These are phyloP conservation scores for Ophion slaviceki DNA, from an alignment of 2,888 invertebrate species.

Conservation along the genomic window DNA sequence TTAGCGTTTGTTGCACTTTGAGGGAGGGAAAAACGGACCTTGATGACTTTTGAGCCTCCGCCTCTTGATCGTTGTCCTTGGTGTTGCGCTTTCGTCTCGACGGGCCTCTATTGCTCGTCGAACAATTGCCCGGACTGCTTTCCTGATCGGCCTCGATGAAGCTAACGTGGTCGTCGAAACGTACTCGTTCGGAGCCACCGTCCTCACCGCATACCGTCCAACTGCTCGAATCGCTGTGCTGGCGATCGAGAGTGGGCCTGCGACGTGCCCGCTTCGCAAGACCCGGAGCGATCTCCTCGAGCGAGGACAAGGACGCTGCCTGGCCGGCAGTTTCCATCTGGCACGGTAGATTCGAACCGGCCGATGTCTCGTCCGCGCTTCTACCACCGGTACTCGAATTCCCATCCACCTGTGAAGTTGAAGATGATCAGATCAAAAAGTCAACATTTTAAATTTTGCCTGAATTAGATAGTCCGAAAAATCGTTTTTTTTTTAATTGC, in stretches of 20 bases:
- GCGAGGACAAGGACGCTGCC: constrained; percentile 83
- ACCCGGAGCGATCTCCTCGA: constrained; percentile 83
- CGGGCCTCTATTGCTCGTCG: constrained; percentile 54
- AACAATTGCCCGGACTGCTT: constrained; percentile 79
- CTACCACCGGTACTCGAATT: constrained; percentile 77
- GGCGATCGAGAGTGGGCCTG: constrained; percentile 80
- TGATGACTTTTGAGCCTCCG: constrained; percentile 75
- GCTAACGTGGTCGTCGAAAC: constrained; percentile 88
- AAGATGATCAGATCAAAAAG: neutral
- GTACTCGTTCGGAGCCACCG: constrained; percentile 87
- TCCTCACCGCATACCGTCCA: constrained; percentile 84
- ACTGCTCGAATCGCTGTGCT: constrained; percentile 79
- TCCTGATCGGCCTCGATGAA: constrained; percentile 85
- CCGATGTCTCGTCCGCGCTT: constrained; percentile 75
- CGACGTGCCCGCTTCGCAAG: constrained; percentile 81
- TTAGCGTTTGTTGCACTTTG: neutral
- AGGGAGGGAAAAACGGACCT: constrained; percentile 69
- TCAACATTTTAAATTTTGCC: no score
- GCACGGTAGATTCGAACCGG: constrained; percentile 65
- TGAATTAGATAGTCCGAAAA: no score
- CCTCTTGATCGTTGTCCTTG: constrained; percentile 77
- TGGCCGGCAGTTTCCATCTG: constrained; percentile 80
- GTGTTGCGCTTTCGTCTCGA: constrained; percentile 66
- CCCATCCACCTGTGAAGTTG: constrained; percentile 76
- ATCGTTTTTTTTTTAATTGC: no score